phyloP scores from a whole-genome alignment of 2,888 invertebrate genomes.

The Catotricha subobsoleta region DNA sequence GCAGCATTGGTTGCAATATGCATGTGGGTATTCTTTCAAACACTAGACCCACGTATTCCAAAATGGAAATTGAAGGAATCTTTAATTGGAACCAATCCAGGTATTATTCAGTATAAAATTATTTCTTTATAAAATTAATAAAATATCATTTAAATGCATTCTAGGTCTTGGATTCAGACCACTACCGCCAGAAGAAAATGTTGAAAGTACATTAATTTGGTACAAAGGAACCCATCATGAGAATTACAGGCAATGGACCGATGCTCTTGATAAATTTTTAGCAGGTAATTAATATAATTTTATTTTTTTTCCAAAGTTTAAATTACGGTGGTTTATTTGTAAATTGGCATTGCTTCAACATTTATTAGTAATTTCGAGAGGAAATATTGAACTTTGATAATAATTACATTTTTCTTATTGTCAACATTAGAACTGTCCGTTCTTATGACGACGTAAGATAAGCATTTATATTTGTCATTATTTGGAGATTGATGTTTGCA shows the following conservation, averaged over 20 bases:
- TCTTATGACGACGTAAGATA: no score
- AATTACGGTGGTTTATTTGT: neutral
- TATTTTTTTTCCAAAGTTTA: neutral
- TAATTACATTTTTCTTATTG: no score
- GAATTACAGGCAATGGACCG: conserved; percentile 63
- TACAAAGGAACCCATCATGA: conserved; percentile 65
- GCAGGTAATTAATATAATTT: conserved; percentile 38
- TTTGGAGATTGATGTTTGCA: no score
- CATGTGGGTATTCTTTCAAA: conserved; percentile 86
- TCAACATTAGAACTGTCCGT: no score
- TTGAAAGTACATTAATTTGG: conserved; percentile 90
- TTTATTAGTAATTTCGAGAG: no score
- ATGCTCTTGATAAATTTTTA: conserved; percentile 55
- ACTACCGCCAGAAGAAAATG: conserved; percentile 65
- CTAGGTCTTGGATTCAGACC: conserved; percentile 80
- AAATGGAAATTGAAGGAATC: conserved; percentile 74
- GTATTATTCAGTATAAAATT: conserved; percentile 12
- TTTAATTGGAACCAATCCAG: conserved; percentile 89
- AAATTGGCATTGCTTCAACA: neutral
- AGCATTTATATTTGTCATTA: no score
- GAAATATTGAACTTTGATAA: no score
- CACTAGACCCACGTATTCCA: conserved; percentile 73
- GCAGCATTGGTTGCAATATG: conserved; percentile 86
- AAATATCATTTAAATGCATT: conserved; percentile 5
- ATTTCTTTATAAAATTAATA: neutral